Conservation (phyloP, 1,140 invertebrate species). For the Drosophila rhopaloa region DNA sequence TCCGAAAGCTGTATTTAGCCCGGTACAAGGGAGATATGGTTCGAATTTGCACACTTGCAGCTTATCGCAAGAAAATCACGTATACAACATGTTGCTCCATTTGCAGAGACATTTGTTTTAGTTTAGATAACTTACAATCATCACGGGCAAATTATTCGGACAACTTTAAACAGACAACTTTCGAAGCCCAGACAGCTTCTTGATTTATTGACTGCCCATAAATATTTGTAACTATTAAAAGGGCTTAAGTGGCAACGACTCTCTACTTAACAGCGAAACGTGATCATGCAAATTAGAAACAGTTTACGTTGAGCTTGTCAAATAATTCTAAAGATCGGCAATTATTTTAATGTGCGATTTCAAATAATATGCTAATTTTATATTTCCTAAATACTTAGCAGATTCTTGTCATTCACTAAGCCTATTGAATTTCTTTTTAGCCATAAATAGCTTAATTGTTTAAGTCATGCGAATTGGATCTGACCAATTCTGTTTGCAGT, state of each 20-base stretch:
- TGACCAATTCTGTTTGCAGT: not conserved
- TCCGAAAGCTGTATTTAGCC: slow-evolving; percentile 16
- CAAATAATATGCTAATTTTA: too few relatives aligned
- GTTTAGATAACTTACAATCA: slow-evolving; percentile 4
- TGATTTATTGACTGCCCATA: not conserved
- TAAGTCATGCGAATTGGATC: slow-evolving; percentile 5
- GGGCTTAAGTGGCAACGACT: too few relatives aligned
- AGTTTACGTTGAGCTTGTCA: not conserved
- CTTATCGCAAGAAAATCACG: slow-evolving; percentile 25
- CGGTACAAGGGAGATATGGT: too few relatives aligned
- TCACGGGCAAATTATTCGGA: not conserved
- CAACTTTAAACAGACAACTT: too few relatives aligned
- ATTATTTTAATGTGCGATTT: too few relatives aligned
- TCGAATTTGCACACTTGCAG: not conserved
- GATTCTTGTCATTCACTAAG: too few relatives aligned
- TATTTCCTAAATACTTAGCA: too few relatives aligned
- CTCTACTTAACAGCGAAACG: not conserved
- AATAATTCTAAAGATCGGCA: not conserved
- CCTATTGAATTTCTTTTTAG: slow-evolving; percentile 12
- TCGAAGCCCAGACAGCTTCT: too few relatives aligned
- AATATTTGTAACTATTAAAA: not conserved
- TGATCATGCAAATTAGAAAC: not conserved
- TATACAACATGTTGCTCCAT: slow-evolving; percentile 26
- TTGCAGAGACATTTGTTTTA: slow-evolving; percentile 9
- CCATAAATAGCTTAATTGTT: slow-evolving; percentile 49